Evolutionary conservation across 2,113 vertebrate species (phyloP), one percentile per base, ranked within the genome.

Genomic region (Gymnorhina tibicen): DNA sequence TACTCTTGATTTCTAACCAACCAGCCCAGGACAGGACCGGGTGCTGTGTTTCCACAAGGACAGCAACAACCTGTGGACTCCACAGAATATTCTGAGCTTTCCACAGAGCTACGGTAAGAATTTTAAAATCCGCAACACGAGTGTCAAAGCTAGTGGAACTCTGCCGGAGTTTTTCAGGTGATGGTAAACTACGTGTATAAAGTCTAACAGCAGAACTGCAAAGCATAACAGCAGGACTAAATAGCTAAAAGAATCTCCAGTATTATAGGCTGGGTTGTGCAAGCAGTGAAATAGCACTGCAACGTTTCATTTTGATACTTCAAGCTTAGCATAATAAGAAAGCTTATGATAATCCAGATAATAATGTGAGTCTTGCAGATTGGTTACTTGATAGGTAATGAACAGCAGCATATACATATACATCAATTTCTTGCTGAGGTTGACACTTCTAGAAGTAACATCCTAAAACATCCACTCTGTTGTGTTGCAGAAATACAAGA

Each of bases 161-260:
- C 63, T 13, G 20, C 1, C 0, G 14, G 8, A 55, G 13, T 19
- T 90, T 26, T 77, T 63, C 72, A 66, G 46, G 18, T 27, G 62
- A 22, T 33, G 9, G 27, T 8, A 64, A 44, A 73, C 32, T 19
- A 32, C 0, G 0, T 1, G 1, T 9, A 28, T 32, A 37, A 69
- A 83, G 53, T 20, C 41, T 20, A 83, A 53, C 2, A 47, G 56
- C 11, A 46, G 22, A 62, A 66, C 6, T 84, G 42, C 50, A 83
- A 73, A 83, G 47, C 12, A 0, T 23, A 93, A 67, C 32, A 80
- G 62, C 18, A 63, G 41, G 37, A 73, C 13, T 56, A 83, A 46
- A 52, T 3, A 68, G n/a, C n/a, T 69, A 73, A 56, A 92, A 60
- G 47, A 10, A 2, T 1, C 22, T 28, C 16, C 33, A 68, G 2